Percentiles rank a stretch among this genome's conserved stretches.
Conservation (phyloP, 2,797 vertebrate genomes). For the Brachyalestes nurse region DNA sequence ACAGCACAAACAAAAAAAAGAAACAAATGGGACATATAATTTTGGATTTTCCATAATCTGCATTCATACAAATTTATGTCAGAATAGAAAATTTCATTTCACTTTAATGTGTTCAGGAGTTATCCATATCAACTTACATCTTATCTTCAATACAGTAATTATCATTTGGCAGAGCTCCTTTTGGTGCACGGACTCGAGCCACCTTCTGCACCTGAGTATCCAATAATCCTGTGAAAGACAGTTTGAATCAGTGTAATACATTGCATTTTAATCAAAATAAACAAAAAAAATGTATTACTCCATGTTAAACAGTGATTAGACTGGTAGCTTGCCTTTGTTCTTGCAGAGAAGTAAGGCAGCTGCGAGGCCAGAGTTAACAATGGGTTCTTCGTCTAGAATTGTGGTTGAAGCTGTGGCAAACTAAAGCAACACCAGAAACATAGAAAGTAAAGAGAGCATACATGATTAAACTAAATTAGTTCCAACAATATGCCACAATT, state of each 20-base stretch:
- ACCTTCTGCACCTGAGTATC: slow-evolving; percentile 92
- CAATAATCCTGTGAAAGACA: slow-evolving; percentile 76
- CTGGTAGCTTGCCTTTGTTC: slow-evolving; percentile 83
- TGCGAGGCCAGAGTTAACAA: slow-evolving; percentile 88
- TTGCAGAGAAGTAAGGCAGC: slow-evolving; percentile 89
- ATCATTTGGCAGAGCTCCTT: slow-evolving; percentile 84
- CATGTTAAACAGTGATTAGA: background rate
- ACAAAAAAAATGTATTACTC: no score
- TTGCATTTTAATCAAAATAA: background rate
- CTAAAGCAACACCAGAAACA: slow-evolving; percentile 56
- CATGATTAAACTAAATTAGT: background rate
- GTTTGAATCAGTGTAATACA: background rate
- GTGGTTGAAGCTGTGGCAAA: slow-evolving; percentile 88
- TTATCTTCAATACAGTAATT: slow-evolving; percentile 96
- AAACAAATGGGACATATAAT: background rate
- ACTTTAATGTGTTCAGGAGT: background rate
- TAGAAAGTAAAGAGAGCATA: background rate
- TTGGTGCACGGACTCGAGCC: slow-evolving; percentile 84
- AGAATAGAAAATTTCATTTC: background rate
- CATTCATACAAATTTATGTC: background rate
- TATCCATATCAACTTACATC: slow-evolving; percentile 75
- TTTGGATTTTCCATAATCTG: background rate
- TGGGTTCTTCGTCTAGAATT: slow-evolving; percentile 94
- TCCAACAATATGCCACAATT: background rate
- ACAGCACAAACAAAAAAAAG: background rate